Evolutionary conservation across 2,113 vertebrate species (phyloP), one percentile per base, ranked within the genome.

Genomic region (Hemiscyllium ocellatum): DNA sequence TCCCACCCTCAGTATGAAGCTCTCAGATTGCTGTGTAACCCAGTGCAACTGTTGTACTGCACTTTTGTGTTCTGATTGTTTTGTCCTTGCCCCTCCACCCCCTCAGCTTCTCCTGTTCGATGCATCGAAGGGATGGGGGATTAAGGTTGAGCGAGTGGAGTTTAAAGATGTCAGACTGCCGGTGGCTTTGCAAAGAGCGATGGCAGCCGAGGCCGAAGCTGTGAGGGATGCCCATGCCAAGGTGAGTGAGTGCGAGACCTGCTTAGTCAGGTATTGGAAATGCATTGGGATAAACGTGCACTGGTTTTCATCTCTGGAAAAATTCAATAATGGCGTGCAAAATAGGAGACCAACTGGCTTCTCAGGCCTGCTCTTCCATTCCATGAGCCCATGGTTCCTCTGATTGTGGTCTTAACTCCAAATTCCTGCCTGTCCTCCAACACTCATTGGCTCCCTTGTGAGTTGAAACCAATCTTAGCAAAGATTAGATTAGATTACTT

Each of bases 131-230:
- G 96, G 78, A 85, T 97, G 97, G 97, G 97, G 97, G 0, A 97
- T 97, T 85, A 96, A 96, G 96, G 97, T 97, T 95, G 96, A 97
- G 96, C 94, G 96, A 56, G 96, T 98, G 95, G 97, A 97, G 96
- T 96, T 97, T 22, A 97, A 96, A 95, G 96, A 97, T 4, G 96
- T 97, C 66, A 97, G 85, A 26, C 96, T 97, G 12, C 97, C 97
- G 0, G 15, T 93, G 29, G 70, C 78, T 2, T 96, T 97, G 89
- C 97, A 97, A 96, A 96, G 97, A 96, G 96, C 97, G 78, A 97
- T 97, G 97, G 96, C 97, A 19, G 96, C 97, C 76, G 97, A 97
- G 96, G 97, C 97, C 0, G 97, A 97, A 93, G 97, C 97, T 4
- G 83, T 96, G n/a, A 96, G 97, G 93, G 96, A 96, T 4, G 97